Evolutionary conservation across 1,140 invertebrate species (phyloP).

Genomic region (Megalopta genalis): DNA sequence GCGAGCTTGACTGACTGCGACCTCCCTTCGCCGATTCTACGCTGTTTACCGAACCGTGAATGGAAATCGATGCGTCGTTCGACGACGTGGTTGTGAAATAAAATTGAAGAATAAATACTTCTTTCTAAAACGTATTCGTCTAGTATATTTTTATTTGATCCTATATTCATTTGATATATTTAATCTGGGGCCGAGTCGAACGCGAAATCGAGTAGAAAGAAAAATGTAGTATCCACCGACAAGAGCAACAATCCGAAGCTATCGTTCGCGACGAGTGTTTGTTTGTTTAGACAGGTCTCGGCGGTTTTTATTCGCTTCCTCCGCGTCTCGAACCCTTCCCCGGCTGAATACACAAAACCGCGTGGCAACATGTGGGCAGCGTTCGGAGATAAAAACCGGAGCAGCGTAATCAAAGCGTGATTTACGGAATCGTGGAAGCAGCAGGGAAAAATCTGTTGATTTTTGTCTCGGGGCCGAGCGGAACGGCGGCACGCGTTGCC

Average conservation of each 20-base stretch:
- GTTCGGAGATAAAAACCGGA: not conserved
- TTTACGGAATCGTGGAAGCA: not conserved
- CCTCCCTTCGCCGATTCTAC: no score
- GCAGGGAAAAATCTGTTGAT: not conserved
- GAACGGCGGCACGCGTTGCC: not conserved
- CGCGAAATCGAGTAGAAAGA: no score
- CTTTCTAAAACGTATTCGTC: no score
- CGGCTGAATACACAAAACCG: not conserved
- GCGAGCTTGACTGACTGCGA: slow-evolving; percentile 37
- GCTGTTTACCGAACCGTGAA: no score
- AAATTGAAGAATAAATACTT: no score
- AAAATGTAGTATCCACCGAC: no score
- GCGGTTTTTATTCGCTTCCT: slow-evolving; percentile 48
- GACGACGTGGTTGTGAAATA: no score
- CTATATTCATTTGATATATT: no score
- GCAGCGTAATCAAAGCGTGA: slow-evolving; percentile 14
- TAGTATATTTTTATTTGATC: no score
- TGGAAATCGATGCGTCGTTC: no score
- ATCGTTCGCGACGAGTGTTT: slow-evolving; percentile 18
- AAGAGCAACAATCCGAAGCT: not conserved
- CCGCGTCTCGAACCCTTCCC: not conserved
- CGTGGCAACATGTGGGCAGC: not conserved
- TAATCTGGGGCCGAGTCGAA: no score
- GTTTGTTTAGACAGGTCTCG: slow-evolving; percentile 17
- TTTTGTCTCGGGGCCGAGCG: no score